Conservation (phyloP, 2,888 invertebrate species). For the Orthosia gothica region DNA sequence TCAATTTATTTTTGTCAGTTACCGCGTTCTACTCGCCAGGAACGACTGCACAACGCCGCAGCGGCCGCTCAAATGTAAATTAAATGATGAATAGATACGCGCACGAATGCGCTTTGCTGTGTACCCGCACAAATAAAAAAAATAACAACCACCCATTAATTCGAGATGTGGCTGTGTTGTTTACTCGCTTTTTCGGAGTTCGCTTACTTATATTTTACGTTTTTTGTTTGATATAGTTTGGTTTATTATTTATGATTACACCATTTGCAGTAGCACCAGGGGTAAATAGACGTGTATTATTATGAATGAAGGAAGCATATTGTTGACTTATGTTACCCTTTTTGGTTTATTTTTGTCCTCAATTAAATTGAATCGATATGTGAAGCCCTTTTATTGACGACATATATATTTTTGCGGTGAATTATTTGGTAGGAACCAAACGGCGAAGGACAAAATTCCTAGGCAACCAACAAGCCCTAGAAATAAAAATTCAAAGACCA, state of each 20-base stretch:
- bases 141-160: conserved; percentile 80
- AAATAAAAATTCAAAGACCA: too few relatives aligned
- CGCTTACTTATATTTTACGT: conserved; percentile 57
- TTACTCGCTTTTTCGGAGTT: conserved; percentile 61
- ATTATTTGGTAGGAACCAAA: too few relatives aligned
- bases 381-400: background rate
- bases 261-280: conserved; percentile 4
- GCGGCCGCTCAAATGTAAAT: conserved; percentile 87
- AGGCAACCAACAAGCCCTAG: too few relatives aligned
- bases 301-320: background rate
- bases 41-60: conserved; percentile 66
- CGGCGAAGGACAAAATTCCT: too few relatives aligned
- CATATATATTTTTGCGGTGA: background rate
- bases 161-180: conserved; percentile 74
- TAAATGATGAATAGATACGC: conserved; percentile 89
- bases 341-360: too few relatives aligned
- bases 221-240: conserved; percentile 56
- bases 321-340: background rate
- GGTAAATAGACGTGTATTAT: conserved; percentile 3
- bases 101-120: conserved; percentile 82
- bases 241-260: conserved; percentile 43
- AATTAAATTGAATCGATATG: too few relatives aligned
- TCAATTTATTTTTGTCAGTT: conserved; percentile 6
- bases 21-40: conserved; percentile 35
- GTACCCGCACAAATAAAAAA: conserved; percentile 79